These are phyloP conservation scores for Cladopsammia gracilis DNA, from an alignment of 64 coral and sea anemone species.

Conservation along the genomic window DNA sequence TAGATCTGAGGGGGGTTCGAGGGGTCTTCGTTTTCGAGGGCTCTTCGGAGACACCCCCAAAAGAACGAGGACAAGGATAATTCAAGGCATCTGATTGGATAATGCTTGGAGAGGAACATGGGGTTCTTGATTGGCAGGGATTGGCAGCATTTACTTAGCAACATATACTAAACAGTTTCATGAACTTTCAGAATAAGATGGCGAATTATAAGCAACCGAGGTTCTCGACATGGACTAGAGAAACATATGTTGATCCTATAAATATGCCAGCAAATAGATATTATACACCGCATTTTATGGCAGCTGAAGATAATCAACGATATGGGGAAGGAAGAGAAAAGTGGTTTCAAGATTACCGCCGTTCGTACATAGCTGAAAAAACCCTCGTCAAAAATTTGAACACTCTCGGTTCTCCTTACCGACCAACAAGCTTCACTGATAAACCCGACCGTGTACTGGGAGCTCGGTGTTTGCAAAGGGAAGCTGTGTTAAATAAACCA, in stretches of 20 bases:
- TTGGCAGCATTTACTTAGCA: background rate
- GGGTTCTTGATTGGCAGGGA: background rate
- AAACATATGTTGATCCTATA: constrained; percentile 83
- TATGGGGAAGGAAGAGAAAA: constrained; percentile 82
- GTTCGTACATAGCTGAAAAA: constrained; percentile 76
- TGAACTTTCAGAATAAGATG: constrained; percentile 3
- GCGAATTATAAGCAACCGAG: constrained; percentile 52
- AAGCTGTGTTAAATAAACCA: constrained; percentile 84
- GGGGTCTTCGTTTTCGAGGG: no score
- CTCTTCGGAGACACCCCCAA: no score
- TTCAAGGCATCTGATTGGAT: no score
- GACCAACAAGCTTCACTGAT: constrained; percentile 89
- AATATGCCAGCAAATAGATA: constrained; percentile 78
- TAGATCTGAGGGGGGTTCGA: no score
- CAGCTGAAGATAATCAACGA: constrained; percentile 49
- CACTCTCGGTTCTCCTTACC: constrained; percentile 72
- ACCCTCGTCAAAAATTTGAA: constrained; percentile 74
- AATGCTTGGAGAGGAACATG: no score
- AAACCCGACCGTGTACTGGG: constrained; percentile 96
- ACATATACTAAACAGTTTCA: background rate
- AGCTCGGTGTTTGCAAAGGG: constrained; percentile 63
- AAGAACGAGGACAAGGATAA: no score
- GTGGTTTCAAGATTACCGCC: constrained; percentile 98
- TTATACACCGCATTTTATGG: constrained; percentile 82
- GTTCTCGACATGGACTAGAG: constrained; percentile 85